These are phyloP conservation scores for Samia ricini DNA, from an alignment of 1,140 invertebrate species.

Conservation along the genomic window DNA sequence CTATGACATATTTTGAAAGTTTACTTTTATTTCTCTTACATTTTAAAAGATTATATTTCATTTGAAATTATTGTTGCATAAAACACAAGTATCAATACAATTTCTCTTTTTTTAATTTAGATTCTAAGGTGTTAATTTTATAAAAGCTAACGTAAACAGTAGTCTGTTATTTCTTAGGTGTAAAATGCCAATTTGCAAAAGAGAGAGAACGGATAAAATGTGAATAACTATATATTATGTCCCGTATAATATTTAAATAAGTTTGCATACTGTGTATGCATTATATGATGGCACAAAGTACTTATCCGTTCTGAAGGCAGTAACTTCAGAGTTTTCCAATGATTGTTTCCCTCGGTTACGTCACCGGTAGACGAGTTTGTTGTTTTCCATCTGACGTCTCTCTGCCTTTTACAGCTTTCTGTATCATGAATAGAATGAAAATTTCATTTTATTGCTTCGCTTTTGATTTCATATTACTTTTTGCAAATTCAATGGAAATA, in stretches of 20 bases:
- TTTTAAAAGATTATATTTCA: too few species aligned
- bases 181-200: too few species aligned
- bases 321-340: neutral
- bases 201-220: too few species aligned
- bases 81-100: too few species aligned
- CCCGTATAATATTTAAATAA: neutral
- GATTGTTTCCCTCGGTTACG: neutral
- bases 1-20: too few species aligned
- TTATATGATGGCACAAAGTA: neutral
- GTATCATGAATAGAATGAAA: slow-evolving; percentile 1
- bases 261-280: neutral
- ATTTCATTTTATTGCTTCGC: neutral
- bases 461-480: neutral
- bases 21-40: too few species aligned
- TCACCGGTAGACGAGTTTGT: neutral
- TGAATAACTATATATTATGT: too few species aligned
- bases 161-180: too few species aligned
- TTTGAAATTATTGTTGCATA: too few species aligned
- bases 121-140: too few species aligned
- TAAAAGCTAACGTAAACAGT: too few species aligned
- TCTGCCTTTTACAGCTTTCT: neutral
- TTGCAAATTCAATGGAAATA: neutral
- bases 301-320: neutral
- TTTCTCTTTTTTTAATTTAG: too few species aligned
- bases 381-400: neutral